Evolutionary conservation across 2,888 invertebrate genomes (phyloP).

Genomic region (Cantharis lateralis): DNA sequence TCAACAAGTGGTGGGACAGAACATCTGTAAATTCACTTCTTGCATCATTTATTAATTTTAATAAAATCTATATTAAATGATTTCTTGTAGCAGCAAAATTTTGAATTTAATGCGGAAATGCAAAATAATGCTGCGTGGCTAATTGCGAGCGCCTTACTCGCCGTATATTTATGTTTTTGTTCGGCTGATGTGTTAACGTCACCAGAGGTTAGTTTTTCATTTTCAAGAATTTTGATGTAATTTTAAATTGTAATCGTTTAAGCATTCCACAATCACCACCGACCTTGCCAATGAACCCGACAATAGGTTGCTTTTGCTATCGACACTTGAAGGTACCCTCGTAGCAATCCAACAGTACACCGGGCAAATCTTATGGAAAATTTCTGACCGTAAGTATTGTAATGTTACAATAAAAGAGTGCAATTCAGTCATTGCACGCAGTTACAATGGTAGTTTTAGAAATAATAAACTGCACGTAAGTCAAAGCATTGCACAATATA

Average conservation of each 20-base stretch:
- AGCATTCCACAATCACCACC: conserved; percentile 50
- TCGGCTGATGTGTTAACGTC: conserved; percentile 9
- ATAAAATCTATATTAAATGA: conserved; percentile 20
- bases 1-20: conserved; percentile 9
- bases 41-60: conserved; percentile 21
- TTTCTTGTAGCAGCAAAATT: not conserved
- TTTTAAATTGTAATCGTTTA: not conserved
- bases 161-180: not conserved
- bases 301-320: conserved; percentile 80
- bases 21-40: conserved; percentile 24
- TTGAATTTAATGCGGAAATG: conserved; percentile 10
- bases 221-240: not conserved
- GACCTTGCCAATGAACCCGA: conserved; percentile 70
- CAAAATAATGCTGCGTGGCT: conserved; percentile 10
- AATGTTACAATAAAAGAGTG: not conserved
- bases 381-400: conserved; percentile 79
- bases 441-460: not conserved
- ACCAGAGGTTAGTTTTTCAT: conserved; percentile 19
- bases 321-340: conserved; percentile 91
- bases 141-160: conserved; percentile 17
- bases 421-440: not conserved
- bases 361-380: conserved; percentile 87
- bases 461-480: no score
- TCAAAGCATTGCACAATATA: no score
- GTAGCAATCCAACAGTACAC: conserved; percentile 86